These are phyloP conservation scores for Piprites chloris DNA, from an alignment of 2,113 vertebrate species.

Conservation along the genomic window DNA sequence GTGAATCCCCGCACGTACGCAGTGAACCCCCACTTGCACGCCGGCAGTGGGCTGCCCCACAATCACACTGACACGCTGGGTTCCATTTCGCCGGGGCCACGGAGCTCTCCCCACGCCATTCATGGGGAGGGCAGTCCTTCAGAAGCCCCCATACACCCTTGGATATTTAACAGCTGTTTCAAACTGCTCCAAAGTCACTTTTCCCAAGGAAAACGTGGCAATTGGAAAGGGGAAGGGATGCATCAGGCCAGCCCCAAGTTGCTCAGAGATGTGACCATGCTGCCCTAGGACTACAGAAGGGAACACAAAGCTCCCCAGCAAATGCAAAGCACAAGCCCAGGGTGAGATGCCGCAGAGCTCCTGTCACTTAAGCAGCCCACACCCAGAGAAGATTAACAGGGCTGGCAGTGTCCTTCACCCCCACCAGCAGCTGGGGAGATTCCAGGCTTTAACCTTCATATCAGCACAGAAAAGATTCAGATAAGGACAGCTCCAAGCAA, in stretches of 20 bases:
- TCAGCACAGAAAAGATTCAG: neutral
- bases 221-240: neutral
- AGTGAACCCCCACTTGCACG: neutral
- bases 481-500: neutral
- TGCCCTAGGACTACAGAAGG: neutral
- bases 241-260: neutral
- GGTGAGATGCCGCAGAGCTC: neutral
- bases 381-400: neutral
- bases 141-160: neutral
- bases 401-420: neutral
- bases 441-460: neutral
- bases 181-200: neutral
- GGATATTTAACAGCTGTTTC: neutral
- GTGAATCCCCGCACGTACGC: fast-evolving
- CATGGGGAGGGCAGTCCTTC: fast-evolving
- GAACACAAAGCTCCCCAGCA: neutral
- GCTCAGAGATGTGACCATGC: neutral
- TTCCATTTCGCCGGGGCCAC: fast-evolving
- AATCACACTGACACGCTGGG: fast-evolving
- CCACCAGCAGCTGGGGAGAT: neutral
- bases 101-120: fast-evolving
- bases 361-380: neutral
- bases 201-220: fast-evolving
- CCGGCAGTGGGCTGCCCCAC: fast-evolving
- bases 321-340: neutral